phyloP scores from a whole-genome alignment of 2,113 vertebrate genomes.

The Melanotaenia duboulayi region DNA sequence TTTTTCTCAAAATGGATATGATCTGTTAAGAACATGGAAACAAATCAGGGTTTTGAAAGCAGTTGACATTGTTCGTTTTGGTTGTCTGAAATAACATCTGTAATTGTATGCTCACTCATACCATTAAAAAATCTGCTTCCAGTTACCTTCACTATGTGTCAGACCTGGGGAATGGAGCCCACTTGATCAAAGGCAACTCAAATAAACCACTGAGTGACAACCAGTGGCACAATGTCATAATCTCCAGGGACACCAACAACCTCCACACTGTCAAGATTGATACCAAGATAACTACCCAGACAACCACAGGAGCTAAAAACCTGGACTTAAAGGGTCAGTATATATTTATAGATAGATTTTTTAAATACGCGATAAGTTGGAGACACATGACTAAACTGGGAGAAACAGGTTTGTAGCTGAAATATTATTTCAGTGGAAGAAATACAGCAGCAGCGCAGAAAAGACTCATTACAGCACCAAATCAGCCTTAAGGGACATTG shows the following conservation, averaged over 20 bases:
- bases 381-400: conserved; percentile 21
- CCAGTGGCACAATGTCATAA: conserved; percentile 98
- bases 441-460: neutral
- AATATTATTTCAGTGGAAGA: conserved; percentile 21
- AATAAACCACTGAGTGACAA: conserved; percentile 97
- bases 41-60: neutral
- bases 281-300: conserved; percentile 95
- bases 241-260: conserved; percentile 96
- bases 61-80: neutral
- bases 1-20: neutral
- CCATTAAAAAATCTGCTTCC: conserved; percentile 23
- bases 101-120: neutral
- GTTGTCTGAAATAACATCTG: neutral
- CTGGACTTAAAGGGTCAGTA: conserved; percentile 93
- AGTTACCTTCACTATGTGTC: conserved; percentile 97
- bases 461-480: conserved; percentile 28
- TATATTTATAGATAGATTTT: neutral
- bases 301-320: conserved; percentile 94
- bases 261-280: conserved; percentile 97
- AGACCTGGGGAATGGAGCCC: conserved; percentile 96
- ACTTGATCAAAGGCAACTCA: conserved; percentile 97
- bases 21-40: neutral
- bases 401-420: conserved; percentile 3
- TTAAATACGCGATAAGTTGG: neutral
- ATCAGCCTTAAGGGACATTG: no score